Conservation (phyloP, 2,113 vertebrate genomes). For the Apeltes quadracus region DNA sequence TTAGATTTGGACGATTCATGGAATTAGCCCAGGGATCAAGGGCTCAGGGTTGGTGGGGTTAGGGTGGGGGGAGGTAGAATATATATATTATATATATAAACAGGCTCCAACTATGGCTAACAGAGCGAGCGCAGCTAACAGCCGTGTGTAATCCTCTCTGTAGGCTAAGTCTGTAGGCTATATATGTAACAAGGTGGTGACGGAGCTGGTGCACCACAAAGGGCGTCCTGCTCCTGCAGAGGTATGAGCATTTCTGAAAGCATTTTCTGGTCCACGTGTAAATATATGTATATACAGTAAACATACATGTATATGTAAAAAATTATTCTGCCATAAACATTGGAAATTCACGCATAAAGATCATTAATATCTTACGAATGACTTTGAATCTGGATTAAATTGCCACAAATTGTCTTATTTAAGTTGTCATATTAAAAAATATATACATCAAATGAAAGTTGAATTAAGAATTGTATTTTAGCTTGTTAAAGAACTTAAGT, state of each 20-base stretch:
- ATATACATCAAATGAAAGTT: neutral
- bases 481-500: neutral
- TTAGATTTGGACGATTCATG: constrained; percentile 78
- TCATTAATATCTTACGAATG: neutral
- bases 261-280: neutral
- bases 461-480: neutral
- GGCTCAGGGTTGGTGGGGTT: constrained; percentile 61
- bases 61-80: constrained; percentile 46
- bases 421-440: neutral
- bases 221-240: neutral
- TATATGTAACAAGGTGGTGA: constrained; percentile 35
- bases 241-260: neutral
- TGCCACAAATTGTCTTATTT: neutral
- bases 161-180: constrained; percentile 38
- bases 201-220: constrained; percentile 1
- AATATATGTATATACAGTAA: too few relatives aligned
- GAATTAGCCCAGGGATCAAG: constrained; percentile 80
- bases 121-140: constrained; percentile 43
- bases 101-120: constrained; percentile 55
- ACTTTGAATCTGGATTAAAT: neutral
- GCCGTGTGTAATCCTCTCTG: constrained; percentile 58
- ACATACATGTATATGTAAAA: too few relatives aligned
- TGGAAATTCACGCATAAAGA: neutral
- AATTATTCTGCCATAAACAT: neutral
- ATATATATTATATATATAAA: constrained; percentile 57